Percentiles rank a stretch among this genome's conserved stretches.
Conservation (phyloP, 64 coral and sea anemone species). For the Actinia equina region DNA sequence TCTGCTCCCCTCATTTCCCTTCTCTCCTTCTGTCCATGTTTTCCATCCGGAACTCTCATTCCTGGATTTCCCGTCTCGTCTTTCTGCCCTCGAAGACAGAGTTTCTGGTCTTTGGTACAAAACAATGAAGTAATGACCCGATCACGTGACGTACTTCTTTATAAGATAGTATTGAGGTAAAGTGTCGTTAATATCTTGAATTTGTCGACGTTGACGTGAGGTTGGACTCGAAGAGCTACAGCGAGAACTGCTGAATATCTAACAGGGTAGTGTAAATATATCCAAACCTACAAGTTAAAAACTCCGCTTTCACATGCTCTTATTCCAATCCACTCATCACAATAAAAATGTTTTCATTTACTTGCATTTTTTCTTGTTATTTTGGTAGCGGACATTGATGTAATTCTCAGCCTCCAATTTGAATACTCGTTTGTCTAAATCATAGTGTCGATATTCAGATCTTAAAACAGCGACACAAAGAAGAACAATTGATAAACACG, state of each 20-base stretch:
- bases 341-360: too few species aligned
- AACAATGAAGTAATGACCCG: neutral
- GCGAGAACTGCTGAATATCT: neutral
- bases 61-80: conserved; percentile 2
- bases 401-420: neutral
- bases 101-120: conserved; percentile 22
- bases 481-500: neutral
- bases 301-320: too few species aligned
- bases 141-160: conserved; percentile 10
- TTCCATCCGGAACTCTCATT: neutral
- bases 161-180: neutral
- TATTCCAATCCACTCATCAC: too few species aligned
- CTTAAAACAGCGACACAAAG: neutral
- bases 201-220: neutral
- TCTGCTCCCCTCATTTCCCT: neutral
- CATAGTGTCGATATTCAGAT: neutral
- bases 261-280: neutral
- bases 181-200: neutral
- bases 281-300: too few species aligned
- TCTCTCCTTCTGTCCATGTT: conserved; percentile 3
- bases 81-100: conserved; percentile 27
- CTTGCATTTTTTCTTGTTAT: neutral
- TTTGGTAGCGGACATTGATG: neutral
- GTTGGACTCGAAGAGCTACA: neutral
- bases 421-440: neutral